A percentile compares a stretch with the other conserved stretches of the same genome.
These are phyloP conservation scores for Cydia pomonella DNA, from an alignment of 1,140 invertebrate genomes.

Conservation along the genomic window DNA sequence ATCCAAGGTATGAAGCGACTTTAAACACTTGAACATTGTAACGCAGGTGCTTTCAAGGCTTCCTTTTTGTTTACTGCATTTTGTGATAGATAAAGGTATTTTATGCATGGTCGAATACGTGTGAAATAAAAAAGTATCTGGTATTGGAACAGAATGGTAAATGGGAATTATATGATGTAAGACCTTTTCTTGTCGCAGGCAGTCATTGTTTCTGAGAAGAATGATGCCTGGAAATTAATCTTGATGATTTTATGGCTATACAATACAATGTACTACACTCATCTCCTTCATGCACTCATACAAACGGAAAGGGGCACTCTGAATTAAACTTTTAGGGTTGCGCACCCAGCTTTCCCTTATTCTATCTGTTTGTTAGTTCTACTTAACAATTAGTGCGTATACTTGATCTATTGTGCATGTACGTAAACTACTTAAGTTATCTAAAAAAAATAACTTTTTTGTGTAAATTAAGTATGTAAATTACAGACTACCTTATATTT, in stretches of 20 bases:
- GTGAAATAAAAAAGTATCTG: constrained; percentile 17
- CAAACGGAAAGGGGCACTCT: not conserved
- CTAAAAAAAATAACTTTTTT: too few relatives aligned
- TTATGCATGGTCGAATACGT: not conserved
- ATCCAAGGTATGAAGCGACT: constrained; percentile 58
- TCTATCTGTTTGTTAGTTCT: too few relatives aligned
- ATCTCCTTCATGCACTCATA: not conserved
- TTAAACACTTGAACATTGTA: constrained; percentile 31
- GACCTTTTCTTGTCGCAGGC: constrained; percentile 8
- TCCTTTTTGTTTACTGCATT: constrained; percentile 18
- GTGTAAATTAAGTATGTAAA: too few relatives aligned
- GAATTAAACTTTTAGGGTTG: not conserved
- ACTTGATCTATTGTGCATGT: too few relatives aligned
- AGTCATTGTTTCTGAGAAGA: constrained; percentile 3
- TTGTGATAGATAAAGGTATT: constrained; percentile 18
- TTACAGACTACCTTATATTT: too few relatives aligned
- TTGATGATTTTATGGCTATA: not conserved
- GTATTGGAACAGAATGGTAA: constrained; percentile 4
- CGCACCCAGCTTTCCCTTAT: not conserved
- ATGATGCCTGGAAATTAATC: not conserved
- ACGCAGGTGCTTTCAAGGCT: constrained; percentile 26
- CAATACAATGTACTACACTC: not conserved
- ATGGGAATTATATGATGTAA: constrained; percentile 13
- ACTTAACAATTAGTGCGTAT: too few relatives aligned
- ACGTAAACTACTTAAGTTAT: too few relatives aligned